Conservation (phyloP, 1,140 invertebrate species). For the Caenorhabditis tropicalis region DNA sequence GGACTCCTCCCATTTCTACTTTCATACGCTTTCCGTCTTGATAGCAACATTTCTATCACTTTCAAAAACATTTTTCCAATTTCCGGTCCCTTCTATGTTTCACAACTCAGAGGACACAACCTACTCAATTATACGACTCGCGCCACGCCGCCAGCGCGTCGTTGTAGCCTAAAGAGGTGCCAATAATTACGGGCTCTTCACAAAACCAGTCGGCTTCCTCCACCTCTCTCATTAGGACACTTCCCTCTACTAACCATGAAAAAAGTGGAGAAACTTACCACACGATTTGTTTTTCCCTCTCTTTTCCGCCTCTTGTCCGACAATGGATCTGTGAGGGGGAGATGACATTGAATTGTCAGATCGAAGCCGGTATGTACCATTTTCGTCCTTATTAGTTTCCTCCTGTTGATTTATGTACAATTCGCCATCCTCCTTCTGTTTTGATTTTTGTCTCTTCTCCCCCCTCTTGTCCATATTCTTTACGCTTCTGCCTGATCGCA, state of each 20-base stretch:
- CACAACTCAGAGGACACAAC: neutral
- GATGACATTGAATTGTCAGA: constrained; percentile 36
- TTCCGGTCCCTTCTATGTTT: neutral
- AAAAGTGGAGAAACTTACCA: constrained; percentile 25
- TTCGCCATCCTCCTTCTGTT: neutral
- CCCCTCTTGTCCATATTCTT: too few species aligned
- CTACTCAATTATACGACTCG: neutral
- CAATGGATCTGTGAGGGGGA: too few species aligned
- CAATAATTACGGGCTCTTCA: constrained; percentile 42
- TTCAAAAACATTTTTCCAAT: neutral
- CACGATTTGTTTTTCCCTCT: constrained; percentile 21
- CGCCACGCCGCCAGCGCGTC: constrained; percentile 26
- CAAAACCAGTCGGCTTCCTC: constrained; percentile 40
- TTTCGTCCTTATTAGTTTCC: neutral
- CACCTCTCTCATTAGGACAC: constrained; percentile 41
- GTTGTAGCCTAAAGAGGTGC: neutral
- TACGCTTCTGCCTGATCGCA: neutral
- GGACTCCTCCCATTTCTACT: neutral
- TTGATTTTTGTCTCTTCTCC: neutral
- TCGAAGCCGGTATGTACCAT: neutral
- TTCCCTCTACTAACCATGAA: constrained; percentile 16
- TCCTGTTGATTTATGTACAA: neutral
- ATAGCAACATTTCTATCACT: neutral
- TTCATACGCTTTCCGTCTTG: neutral
- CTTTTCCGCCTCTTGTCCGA: neutral